Percentiles rank a stretch among this genome's conserved stretches.
Evolutionary conservation across 2,113 vertebrate species (phyloP).

Genomic region (Ailuropoda melanoleuca): DNA sequence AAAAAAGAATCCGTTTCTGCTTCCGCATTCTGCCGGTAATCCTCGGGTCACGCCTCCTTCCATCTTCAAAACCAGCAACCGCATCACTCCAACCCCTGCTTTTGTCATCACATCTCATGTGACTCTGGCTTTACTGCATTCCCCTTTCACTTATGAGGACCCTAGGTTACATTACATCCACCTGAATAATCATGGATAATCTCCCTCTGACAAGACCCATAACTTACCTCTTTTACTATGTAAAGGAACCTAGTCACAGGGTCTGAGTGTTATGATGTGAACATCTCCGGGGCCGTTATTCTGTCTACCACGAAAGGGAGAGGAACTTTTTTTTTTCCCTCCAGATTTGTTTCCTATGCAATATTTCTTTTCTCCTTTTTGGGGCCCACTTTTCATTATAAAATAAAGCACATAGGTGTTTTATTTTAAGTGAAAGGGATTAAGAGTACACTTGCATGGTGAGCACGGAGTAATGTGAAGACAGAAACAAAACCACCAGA

Average conservation of each 20-base stretch:
- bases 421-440: background rate
- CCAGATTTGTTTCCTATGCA: background rate
- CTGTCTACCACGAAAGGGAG: background rate
- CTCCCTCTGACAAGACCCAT: background rate
- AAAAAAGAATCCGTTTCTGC: background rate
- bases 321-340: background rate
- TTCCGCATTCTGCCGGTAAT: background rate
- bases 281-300: background rate
- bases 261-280: background rate
- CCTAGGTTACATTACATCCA: background rate
- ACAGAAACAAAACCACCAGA: background rate
- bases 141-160: background rate
- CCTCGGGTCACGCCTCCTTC: background rate
- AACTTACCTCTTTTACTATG: background rate
- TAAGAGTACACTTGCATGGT: background rate
- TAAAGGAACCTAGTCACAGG: background rate
- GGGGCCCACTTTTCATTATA: background rate
- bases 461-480: background rate
- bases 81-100: background rate
- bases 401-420: background rate
- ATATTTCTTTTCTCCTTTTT: background rate
- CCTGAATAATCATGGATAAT: background rate
- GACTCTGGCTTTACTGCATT: background rate
- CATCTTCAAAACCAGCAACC: background rate
- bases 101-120: background rate